Evolutionary conservation across 2,888 invertebrate genomes (phyloP).

Genomic region (Hipparchia semele): DNA sequence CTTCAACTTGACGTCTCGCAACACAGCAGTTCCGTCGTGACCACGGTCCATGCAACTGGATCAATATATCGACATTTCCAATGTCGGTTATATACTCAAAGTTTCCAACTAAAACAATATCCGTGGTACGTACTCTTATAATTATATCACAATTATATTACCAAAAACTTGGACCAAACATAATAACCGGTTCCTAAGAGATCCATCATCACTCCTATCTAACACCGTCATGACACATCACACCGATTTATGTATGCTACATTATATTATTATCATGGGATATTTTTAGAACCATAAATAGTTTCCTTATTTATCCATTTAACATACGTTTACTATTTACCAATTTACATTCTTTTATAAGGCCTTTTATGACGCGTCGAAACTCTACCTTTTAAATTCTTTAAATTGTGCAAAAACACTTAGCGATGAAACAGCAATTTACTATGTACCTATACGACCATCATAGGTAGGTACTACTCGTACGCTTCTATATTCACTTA

Average conservation of each 20-base stretch:
- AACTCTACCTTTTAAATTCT: background rate
- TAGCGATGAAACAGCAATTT: too few species aligned
- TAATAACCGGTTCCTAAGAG: slow-evolving; percentile 57
- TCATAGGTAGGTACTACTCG: too few species aligned
- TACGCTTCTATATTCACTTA: too few species aligned
- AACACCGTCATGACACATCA: slow-evolving; percentile 50
- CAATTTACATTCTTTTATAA: background rate
- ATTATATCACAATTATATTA: background rate
- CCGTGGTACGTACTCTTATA: too few species aligned
- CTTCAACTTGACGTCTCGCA: too few species aligned
- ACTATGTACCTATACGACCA: too few species aligned
- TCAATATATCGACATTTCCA: too few species aligned
- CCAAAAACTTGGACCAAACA: slow-evolving; percentile 43
- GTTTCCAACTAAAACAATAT: too few species aligned
- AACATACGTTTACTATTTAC: slow-evolving; percentile 17
- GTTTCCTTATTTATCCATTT: slow-evolving; percentile 18
- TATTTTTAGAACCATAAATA: slow-evolving; percentile 18
- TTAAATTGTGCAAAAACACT: background rate
- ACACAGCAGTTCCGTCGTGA: too few species aligned
- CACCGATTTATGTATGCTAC: slow-evolving; percentile 30
- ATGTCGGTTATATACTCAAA: too few species aligned
- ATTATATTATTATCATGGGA: slow-evolving; percentile 25
- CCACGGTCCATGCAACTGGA: too few species aligned
- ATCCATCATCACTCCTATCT: slow-evolving; percentile 56
- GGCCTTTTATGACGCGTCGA: background rate